A percentile compares a stretch with the other conserved stretches of the same genome.
Evolutionary conservation across 2,888 invertebrate genomes (phyloP).

Genomic region (Bruchidius siliquastri): DNA sequence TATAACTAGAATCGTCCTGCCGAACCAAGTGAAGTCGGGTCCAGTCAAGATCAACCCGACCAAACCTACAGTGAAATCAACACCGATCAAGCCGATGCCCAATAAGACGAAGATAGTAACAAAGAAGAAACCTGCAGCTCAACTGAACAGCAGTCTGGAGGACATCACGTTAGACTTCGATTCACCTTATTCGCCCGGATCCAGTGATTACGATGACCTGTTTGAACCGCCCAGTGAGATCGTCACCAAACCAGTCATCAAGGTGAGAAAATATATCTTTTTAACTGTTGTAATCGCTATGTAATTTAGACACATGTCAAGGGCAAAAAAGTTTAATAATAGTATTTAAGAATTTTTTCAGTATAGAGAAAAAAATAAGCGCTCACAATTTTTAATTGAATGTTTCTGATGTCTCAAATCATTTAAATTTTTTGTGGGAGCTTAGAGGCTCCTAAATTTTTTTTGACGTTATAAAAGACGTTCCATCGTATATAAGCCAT

Average conservation of each 20-base stretch:
- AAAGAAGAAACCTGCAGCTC: slow-evolving; percentile 20
- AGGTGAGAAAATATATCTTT: slow-evolving; percentile 24
- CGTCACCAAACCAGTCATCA: slow-evolving; percentile 25
- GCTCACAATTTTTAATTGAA: no score
- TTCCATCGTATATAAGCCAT: no score
- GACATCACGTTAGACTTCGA: slow-evolving; percentile 65
- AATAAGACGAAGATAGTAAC: slow-evolving; percentile 29
- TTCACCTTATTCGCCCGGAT: slow-evolving; percentile 85
- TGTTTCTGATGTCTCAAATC: no score
- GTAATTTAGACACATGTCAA: no score
- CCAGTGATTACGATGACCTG: slow-evolving; percentile 82
- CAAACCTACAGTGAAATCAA: slow-evolving; percentile 57
- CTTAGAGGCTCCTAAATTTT: no score
- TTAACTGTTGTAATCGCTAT: no score
- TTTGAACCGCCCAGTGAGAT: slow-evolving; percentile 68
- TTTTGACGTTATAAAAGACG: no score
- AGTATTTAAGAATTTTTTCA: no score
- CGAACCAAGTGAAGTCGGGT: slow-evolving; percentile 50
- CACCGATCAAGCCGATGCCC: slow-evolving; percentile 56
- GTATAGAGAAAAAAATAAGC: no score
- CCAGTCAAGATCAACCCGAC: slow-evolving; percentile 48
- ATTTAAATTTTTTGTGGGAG: no score
- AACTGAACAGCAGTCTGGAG: slow-evolving; percentile 44
- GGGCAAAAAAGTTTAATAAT: no score
- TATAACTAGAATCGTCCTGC: slow-evolving; percentile 46